phyloP scores from a whole-genome alignment of 2,113 vertebrate genomes.

The Polypterus bichir region DNA sequence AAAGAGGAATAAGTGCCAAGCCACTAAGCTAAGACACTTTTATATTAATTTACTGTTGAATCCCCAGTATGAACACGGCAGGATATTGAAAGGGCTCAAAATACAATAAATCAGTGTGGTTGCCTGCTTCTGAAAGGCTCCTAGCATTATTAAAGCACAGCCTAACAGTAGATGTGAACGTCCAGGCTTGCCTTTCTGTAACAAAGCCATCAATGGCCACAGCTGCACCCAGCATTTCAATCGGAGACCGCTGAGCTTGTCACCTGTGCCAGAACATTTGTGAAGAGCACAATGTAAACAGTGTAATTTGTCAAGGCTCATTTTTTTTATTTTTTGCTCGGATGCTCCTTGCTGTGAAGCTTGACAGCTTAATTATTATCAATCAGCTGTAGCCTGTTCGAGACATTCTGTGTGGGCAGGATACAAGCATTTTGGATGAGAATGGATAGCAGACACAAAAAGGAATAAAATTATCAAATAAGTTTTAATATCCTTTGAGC shows the following conservation, averaged over 20 bases:
- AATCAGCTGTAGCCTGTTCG: neutral
- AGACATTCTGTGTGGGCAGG: neutral
- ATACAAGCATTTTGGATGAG: neutral
- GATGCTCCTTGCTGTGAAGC: slow-evolving; percentile 1
- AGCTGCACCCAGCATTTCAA: slow-evolving; percentile 4
- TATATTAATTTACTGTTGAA: no score
- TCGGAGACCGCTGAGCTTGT: neutral
- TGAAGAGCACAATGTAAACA: neutral
- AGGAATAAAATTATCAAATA: no score
- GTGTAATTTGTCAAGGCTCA: slow-evolving; percentile 8
- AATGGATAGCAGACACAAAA: no score
- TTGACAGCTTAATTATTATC: slow-evolving; percentile 17
- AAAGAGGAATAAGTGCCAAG: no score
- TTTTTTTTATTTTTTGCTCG: neutral
- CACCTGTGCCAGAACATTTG: neutral
- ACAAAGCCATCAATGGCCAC: neutral
- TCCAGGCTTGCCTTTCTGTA: neutral
- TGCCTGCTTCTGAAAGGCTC: no score
- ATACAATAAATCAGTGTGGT: no score
- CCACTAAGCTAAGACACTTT: no score
- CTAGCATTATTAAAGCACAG: no score
- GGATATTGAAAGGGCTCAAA: no score
- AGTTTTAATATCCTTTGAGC: no score
- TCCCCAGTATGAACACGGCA: no score
- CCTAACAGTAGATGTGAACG: no score